phyloP scores from a whole-genome alignment of 2,113 vertebrate genomes.

The Sus scrofa region DNA sequence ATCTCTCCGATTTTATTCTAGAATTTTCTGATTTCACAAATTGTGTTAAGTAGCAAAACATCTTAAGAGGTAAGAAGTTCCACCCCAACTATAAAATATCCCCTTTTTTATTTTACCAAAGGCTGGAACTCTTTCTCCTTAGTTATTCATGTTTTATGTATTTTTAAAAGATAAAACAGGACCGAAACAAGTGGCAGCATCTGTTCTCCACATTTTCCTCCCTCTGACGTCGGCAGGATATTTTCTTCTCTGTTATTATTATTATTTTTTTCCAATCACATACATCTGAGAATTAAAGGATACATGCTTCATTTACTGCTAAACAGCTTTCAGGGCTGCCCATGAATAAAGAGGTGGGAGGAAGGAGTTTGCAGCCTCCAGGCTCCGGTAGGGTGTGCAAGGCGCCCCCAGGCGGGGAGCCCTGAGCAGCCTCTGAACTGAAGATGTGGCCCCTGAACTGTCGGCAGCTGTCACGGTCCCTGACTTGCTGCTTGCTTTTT shows the following conservation, averaged over 20 bases:
- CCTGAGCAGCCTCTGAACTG: background rate
- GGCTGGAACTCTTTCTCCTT: constrained; percentile 77
- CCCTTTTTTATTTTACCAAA: constrained; percentile 56
- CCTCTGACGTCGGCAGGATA: constrained; percentile 77
- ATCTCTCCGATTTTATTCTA: background rate
- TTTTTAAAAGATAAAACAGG: constrained; percentile 84
- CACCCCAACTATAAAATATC: constrained; percentile 60
- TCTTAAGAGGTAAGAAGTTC: constrained; percentile 43
- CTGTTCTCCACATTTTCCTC: constrained; percentile 85
- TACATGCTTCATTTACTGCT: constrained; percentile 58
- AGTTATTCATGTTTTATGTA: constrained; percentile 85
- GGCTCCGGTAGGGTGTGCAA: background rate
- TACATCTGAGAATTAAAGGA: constrained; percentile 73
- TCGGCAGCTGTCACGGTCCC: too few species aligned
- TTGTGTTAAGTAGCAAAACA: background rate
- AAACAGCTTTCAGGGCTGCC: constrained; percentile 30
- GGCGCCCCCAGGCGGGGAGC: background rate
- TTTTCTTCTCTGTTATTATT: constrained; percentile 70
- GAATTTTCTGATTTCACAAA: constrained; percentile 30
- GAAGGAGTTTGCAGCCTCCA: background rate
- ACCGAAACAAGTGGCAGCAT: constrained; percentile 83
- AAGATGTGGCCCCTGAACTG: background rate
- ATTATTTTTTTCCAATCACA: constrained; percentile 73
- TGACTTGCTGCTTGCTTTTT: background rate
- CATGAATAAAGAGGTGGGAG: background rate